Conservation (phyloP, 2,113 vertebrate genomes). For the Oxyruncus cristatus region DNA sequence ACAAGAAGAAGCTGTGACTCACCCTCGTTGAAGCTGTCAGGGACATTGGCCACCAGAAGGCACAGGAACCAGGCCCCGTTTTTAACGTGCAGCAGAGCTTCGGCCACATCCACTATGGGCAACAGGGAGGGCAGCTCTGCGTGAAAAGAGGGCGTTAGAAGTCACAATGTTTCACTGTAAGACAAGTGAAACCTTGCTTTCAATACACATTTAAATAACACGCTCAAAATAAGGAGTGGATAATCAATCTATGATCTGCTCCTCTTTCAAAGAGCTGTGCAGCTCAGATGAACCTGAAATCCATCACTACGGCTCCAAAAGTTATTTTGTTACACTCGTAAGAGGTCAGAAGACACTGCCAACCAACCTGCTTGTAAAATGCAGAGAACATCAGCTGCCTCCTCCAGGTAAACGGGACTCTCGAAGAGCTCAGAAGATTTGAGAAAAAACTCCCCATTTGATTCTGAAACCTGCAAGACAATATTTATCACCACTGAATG, state of each 20-base stretch:
- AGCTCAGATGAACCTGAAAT: background rate
- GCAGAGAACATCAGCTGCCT: slow-evolving; percentile 97
- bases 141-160: background rate
- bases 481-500: background rate
- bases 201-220: background rate
- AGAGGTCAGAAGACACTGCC: background rate
- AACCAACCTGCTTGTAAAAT: slow-evolving; percentile 95
- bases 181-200: background rate
- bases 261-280: background rate
- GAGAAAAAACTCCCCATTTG: slow-evolving; percentile 92
- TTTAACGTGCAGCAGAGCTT: slow-evolving; percentile 91
- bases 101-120: slow-evolving; percentile 93
- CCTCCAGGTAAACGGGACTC: slow-evolving; percentile 94
- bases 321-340: rapidly evolving
- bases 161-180: background rate
- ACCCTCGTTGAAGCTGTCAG: slow-evolving; percentile 98
- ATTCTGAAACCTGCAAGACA: slow-evolving; percentile 84
- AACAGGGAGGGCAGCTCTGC: slow-evolving; percentile 91
- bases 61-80: slow-evolving; percentile 98
- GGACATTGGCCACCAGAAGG: slow-evolving; percentile 95
- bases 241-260: background rate
- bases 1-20: background rate
- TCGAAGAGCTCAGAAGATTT: slow-evolving; percentile 97
- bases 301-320: background rate
- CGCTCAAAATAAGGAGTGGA: rapidly evolving